Conservation (phyloP, 2,113 vertebrate species). For the Xenopus tropicalis region UCB_Xtro_10.0 CM004450.2:94833001-94833500, state of each 20-base stretch:
- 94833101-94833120: constrained; percentile 34
- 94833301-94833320: constrained; percentile 12
- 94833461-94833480: background rate
- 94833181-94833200: constrained; percentile 15
- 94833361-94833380: background rate
- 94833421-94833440: constrained; percentile 9
- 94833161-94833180: constrained; percentile 22
- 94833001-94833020: constrained; percentile 42
- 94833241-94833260: constrained; percentile 33
- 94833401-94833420: constrained; percentile 19
- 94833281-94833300: constrained; percentile 22
- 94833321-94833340: constrained; percentile 5
- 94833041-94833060: constrained; percentile 44
- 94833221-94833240: constrained; percentile 39
- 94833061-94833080: constrained; percentile 38
- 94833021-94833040: constrained; percentile 38
- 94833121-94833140: constrained; percentile 36
- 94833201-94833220: constrained; percentile 28
- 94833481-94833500: background rate
- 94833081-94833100: constrained; percentile 37
- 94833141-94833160: constrained; percentile 40
- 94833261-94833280: constrained; percentile 42
- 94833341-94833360: constrained; percentile 8
- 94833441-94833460: background rate
- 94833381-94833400: constrained; percentile 12